Base-by-base conservation (phyloP, 2,888 invertebrate species). In the Tuta absoluta region DNA sequence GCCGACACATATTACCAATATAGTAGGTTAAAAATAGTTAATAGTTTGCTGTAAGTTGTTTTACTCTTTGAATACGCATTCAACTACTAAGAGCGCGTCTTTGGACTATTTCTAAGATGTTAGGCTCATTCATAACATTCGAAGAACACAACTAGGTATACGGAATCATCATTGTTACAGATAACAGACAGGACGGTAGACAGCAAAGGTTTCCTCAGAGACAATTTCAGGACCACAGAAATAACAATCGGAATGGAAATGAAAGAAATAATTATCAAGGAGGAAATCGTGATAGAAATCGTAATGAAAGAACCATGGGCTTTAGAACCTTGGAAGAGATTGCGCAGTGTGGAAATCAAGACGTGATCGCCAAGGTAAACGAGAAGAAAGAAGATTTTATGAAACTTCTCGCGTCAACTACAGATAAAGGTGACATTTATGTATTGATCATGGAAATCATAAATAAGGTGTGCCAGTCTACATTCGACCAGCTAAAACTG, bases 371-470 rank as follows among this genome's bases (percentile, higher is more conserved):
- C 12, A 80, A 80, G 67, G 68, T 92, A 0, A 79, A 80, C 21
- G 71, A 77, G 59, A 82, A 79, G 63, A 83, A 75, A 70, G 72
- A 74, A 8, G 78, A 76, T 2, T 87, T 92, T 66, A 69, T 77
- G 17, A 75, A 82, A n/a, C 66, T 90, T 14, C 59, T 89, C 49
- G 70, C 83, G 38, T 73, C 76, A 14, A 76, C 78, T 1, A 78
- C 82, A 17, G 75, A 81, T 4, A 78, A 72, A 64, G 71, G 69
- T 2, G 92, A 93, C 71, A 67, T 83, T 23, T 82, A 80, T 67
- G 77, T 85, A 17, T 69, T 93, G 14, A 72, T 91, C 14, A 69
- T 92, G n/a, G 72, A 81, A 75, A 76, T 92, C 63, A 69, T 92
- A 64, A 76, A 83, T 2, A 91, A 88, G 79, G 72, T 87, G 2